Conservation (phyloP, 2,888 invertebrate genomes). For the Pherbina coryleti region DNA sequence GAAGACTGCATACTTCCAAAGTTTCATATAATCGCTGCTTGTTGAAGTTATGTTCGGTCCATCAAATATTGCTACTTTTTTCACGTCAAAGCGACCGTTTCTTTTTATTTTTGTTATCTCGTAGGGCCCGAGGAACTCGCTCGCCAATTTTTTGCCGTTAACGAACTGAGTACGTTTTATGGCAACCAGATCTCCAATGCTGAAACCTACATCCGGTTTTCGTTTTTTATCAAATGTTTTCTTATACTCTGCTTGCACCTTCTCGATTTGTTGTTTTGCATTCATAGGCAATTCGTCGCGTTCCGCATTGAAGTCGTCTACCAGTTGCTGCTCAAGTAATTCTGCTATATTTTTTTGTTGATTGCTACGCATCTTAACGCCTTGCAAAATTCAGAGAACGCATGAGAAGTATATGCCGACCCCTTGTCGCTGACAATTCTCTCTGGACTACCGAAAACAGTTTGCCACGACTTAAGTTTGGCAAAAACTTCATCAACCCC, state of each 20-base stretch:
- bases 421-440: slow-evolving; percentile 38
- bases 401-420: slow-evolving; percentile 19
- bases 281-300: slow-evolving; percentile 1
- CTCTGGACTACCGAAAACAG: slow-evolving; percentile 24
- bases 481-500: slow-evolving; percentile 16
- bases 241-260: slow-evolving; percentile 45
- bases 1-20: neutral
- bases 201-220: slow-evolving; percentile 40
- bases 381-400: slow-evolving; percentile 17
- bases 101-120: neutral
- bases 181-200: slow-evolving; percentile 47
- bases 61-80: neutral
- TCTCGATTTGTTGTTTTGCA: slow-evolving; percentile 24
- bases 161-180: slow-evolving; percentile 63
- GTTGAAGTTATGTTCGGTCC: neutral
- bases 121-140: slow-evolving; percentile 64
- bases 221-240: slow-evolving; percentile 41
- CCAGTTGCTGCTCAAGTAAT: neutral
- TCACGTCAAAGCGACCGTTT: neutral
- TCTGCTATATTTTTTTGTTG: neutral
- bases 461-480: slow-evolving; percentile 1
- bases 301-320: slow-evolving; percentile 28
- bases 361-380: neutral
- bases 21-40: neutral
- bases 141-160: slow-evolving; percentile 57